A percentile compares a stretch with the other conserved stretches of the same genome.
Conservation (phyloP, 2,888 invertebrate species). For the Trissolcus japonicus region DNA sequence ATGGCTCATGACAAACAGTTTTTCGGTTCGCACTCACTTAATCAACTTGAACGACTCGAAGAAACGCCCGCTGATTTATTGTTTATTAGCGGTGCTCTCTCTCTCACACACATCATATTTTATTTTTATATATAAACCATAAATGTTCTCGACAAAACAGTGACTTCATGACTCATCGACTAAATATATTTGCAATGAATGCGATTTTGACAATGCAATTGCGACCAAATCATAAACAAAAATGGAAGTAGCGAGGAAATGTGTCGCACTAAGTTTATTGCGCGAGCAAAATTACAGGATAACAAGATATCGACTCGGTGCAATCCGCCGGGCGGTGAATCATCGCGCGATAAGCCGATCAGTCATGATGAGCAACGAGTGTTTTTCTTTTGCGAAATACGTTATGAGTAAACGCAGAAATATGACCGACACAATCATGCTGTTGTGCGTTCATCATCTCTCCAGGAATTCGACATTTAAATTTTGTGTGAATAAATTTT, state of each 20-base stretch:
- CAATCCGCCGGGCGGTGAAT: constrained; percentile 31
- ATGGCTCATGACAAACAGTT: constrained; percentile 46
- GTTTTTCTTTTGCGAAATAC: constrained; percentile 34
- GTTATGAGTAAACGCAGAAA: constrained; percentile 40
- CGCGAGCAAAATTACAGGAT: constrained; percentile 5
- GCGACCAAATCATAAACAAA: background rate
- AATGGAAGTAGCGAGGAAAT: background rate
- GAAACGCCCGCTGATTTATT: constrained; percentile 31
- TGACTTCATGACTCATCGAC: too few species aligned
- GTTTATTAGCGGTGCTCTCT: constrained; percentile 36
- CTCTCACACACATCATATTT: too few species aligned
- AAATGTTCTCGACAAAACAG: too few species aligned
- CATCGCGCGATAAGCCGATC: constrained; percentile 47
- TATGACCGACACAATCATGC: constrained; percentile 17
- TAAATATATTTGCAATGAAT: too few species aligned
- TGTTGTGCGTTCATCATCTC: too few species aligned
- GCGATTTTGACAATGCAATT: too few species aligned
- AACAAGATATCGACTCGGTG: constrained; percentile 12
- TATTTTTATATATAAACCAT: too few species aligned
- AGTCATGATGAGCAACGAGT: constrained; percentile 34
- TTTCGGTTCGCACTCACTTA: constrained; percentile 44
- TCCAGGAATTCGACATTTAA: too few species aligned
- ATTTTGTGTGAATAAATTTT: too few species aligned
- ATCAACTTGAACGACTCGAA: constrained; percentile 27
- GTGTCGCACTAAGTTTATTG: background rate